Evolutionary conservation across 2,888 invertebrate genomes (phyloP).

Genomic region (Dyspetes luteomarginatus): DNA sequence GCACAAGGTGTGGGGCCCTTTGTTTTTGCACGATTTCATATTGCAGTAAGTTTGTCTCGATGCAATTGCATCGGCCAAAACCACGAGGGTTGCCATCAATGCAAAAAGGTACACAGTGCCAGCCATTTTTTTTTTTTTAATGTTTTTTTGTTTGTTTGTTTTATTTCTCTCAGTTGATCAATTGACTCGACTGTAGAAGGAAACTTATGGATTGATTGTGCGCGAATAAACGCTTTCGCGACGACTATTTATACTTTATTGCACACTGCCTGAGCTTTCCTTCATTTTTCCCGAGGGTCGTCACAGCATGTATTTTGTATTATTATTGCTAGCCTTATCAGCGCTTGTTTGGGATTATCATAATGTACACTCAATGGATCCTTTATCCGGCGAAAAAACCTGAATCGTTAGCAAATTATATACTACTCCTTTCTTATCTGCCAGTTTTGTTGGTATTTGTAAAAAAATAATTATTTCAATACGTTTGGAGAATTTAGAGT

Average conservation of each 20-base stretch:
- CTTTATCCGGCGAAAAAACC: neutral
- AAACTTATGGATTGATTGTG: conserved; percentile 24
- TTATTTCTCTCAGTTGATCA: neutral
- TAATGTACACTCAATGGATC: conserved; percentile 9
- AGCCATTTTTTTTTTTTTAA: conserved; percentile 28
- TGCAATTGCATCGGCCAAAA: neutral
- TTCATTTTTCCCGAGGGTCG: neutral
- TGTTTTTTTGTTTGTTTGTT: neutral
- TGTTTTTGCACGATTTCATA: neutral
- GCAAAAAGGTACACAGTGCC: conserved; percentile 4
- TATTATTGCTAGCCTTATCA: conserved; percentile 2
- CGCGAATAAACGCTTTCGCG: conserved; percentile 16
- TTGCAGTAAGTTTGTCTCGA: conserved; percentile 41
- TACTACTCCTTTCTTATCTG: no score
- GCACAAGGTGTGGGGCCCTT: conserved; percentile 10
- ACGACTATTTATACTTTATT: conserved; percentile 52
- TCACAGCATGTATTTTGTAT: conserved; percentile 3
- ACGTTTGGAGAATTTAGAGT: no score
- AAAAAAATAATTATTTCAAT: no score
- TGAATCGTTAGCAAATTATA: neutral
- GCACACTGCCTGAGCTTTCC: neutral
- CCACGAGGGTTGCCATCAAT: conserved; percentile 4
- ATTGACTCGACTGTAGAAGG: conserved; percentile 5
- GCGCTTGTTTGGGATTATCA: conserved; percentile 4
- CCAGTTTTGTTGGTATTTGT: no score